Percentiles rank a stretch among this genome's conserved stretches.
Conservation (phyloP, 2,113 vertebrate species). For the Erythrocercus mccallii region DNA sequence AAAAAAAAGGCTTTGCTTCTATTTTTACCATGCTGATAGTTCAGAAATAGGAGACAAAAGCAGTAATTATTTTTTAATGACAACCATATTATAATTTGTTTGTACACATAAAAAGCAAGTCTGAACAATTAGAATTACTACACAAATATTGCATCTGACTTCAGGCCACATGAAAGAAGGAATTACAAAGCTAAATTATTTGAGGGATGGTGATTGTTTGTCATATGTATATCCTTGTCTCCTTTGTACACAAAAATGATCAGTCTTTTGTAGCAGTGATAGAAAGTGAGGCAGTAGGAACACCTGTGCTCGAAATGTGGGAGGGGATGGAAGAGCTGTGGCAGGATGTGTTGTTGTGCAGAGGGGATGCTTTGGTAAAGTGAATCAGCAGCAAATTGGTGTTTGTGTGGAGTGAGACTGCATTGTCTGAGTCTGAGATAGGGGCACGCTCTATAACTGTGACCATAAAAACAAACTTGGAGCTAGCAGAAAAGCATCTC, state of each 20-base stretch:
- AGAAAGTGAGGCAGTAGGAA: neutral
- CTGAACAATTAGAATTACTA: slow-evolving; percentile 2
- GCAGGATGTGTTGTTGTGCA: neutral
- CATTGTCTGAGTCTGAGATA: neutral
- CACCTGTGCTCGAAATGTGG: neutral
- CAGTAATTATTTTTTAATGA: slow-evolving; percentile 33
- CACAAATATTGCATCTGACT: neutral
- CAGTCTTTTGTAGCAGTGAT: neutral
- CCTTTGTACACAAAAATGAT: neutral
- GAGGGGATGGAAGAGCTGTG: neutral
- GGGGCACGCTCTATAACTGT: neutral
- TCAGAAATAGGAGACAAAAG: slow-evolving; percentile 15
- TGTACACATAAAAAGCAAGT: neutral
- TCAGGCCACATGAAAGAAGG: neutral
- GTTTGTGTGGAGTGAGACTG: neutral
- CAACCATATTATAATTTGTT: slow-evolving; percentile 1
- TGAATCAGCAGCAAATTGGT: neutral
- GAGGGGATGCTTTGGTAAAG: neutral
- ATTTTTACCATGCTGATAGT: slow-evolving; percentile 23
- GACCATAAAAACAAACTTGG: neutral
- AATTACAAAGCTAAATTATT: neutral
- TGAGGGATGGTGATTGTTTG: neutral
- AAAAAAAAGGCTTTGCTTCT: slow-evolving; percentile 42
- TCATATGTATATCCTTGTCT: neutral
- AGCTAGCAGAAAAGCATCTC: neutral